These are phyloP conservation scores for Pegea sp. DNA, from an alignment of 23 tunicate genomes.

Conservation along the genomic window DNA sequence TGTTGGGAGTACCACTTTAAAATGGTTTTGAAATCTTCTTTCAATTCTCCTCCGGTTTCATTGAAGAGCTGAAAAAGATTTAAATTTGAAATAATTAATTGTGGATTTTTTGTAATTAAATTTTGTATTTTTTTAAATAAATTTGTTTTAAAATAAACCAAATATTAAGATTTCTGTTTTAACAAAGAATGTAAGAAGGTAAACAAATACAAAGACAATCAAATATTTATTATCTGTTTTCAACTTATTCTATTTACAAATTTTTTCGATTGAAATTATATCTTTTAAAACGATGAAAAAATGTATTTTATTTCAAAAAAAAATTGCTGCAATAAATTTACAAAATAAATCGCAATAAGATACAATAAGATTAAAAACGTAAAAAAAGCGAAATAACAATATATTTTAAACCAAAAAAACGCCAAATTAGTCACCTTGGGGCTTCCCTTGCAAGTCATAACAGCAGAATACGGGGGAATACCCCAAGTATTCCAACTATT, in stretches of 20 bases:
- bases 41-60: conserved; percentile 46
- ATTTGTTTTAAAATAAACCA: neutral
- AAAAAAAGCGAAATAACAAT: neutral
- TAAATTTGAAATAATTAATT: no score
- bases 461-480: neutral
- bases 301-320: no score
- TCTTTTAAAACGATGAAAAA: neutral
- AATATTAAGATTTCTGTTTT: neutral
- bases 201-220: no score
- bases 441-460: neutral
- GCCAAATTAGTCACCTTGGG: no score
- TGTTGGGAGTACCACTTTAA: conserved; percentile 64
- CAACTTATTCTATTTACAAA: neutral
- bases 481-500: no score
- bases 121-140: no score
- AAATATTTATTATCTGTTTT: no score
- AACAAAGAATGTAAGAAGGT: no score
- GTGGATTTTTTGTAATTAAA: no score
- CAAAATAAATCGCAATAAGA: neutral
- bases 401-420: neutral
- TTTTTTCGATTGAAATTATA: neutral
- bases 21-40: conserved; percentile 41
- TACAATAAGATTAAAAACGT: neutral
- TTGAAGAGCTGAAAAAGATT: conserved; percentile 1
- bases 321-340: no score